Evolutionary conservation across 2,797 vertebrate genomes (phyloP).

Genomic region (Morus bassanus): DNA sequence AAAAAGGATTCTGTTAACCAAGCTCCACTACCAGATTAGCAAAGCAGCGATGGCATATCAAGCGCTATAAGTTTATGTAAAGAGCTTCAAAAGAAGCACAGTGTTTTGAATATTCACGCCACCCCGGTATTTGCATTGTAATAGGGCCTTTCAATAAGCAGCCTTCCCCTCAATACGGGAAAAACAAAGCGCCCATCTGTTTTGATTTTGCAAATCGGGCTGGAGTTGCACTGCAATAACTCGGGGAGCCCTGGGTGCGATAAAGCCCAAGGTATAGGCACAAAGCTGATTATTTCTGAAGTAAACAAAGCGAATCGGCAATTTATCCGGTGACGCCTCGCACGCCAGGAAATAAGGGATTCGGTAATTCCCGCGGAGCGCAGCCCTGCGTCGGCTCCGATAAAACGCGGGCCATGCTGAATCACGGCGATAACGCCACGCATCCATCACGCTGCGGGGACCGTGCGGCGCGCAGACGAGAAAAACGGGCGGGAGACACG

Average conservation of each 20-base stretch:
- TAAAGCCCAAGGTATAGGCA: background rate
- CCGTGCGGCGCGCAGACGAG: background rate
- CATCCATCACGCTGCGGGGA: background rate
- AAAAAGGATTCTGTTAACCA: background rate
- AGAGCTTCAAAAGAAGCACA: background rate
- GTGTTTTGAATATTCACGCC: background rate
- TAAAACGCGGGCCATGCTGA: background rate
- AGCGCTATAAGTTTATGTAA: background rate
- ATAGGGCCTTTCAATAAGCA: constrained; percentile 8
- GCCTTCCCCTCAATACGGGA: background rate
- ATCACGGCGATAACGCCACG: background rate
- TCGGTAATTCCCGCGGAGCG: background rate
- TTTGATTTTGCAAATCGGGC: background rate
- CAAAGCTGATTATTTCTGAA: background rate
- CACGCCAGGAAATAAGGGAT: background rate
- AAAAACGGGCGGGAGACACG: background rate
- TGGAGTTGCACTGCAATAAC: background rate
- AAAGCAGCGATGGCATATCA: background rate
- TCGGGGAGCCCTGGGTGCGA: background rate
- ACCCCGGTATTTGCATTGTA: background rate
- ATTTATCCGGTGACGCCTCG: background rate
- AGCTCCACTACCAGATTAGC: background rate
- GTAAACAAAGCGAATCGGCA: background rate
- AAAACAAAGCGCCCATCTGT: constrained; percentile 39
- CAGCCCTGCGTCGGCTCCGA: background rate